These are phyloP conservation scores for Crocidura indochinensis DNA, from an alignment of 2,797 vertebrate genomes.

Conservation along the genomic window DNA sequence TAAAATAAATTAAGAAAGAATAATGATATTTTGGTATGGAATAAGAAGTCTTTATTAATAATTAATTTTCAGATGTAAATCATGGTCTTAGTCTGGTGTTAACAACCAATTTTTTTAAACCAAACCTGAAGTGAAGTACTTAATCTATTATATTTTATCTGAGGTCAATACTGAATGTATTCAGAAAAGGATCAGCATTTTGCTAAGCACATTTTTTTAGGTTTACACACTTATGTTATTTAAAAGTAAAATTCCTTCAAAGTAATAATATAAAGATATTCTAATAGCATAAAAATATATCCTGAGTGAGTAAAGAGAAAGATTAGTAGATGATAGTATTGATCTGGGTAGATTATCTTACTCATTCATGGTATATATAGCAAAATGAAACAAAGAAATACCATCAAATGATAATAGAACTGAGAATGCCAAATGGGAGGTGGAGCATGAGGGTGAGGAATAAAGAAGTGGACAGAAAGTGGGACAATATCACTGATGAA, in stretches of 20 bases:
- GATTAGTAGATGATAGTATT: constrained; percentile 1
- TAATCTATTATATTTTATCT: neutral
- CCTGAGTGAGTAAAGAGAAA: constrained; percentile 24
- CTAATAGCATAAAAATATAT: constrained; percentile 29
- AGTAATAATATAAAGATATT: constrained; percentile 50
- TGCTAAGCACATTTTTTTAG: neutral
- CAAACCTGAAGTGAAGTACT: constrained; percentile 12
- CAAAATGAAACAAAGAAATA: no score
- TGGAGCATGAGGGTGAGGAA: no score
- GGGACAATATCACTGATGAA: no score
- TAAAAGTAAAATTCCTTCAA: neutral
- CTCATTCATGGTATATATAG: no score
- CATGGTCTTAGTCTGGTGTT: neutral
- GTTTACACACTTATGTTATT: neutral
- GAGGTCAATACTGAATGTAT: neutral
- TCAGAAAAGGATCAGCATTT: neutral
- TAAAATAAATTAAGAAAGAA: neutral
- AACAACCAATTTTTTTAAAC: no score
- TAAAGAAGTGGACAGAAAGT: no score
- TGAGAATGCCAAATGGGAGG: no score
- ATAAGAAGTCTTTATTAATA: neutral
- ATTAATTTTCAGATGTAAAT: constrained; percentile 16
- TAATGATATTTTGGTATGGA: constrained; percentile 14
- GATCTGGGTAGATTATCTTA: neutral
- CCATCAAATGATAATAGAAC: no score